phyloP scores from a whole-genome alignment of 2,888 invertebrate genomes.

The Tinea trinotella region DNA sequence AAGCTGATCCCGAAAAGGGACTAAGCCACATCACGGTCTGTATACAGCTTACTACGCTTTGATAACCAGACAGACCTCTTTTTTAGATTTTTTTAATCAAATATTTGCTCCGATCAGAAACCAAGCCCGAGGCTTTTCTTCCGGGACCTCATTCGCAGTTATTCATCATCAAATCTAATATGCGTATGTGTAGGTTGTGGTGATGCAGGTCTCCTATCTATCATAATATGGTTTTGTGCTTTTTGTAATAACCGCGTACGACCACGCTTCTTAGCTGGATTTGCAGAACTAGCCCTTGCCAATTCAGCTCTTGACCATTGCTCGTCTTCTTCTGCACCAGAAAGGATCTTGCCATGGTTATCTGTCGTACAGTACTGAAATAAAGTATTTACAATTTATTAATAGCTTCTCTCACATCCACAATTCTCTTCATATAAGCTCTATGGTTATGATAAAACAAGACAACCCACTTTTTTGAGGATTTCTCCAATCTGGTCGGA shows the following conservation, averaged over 20 bases:
- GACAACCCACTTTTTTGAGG: too few species aligned
- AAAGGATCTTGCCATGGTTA: slow-evolving; percentile 43
- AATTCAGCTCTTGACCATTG: slow-evolving; percentile 86
- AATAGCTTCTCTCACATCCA: too few species aligned
- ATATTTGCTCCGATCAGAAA: too few species aligned
- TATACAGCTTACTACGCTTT: too few species aligned
- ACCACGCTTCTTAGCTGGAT: not conserved
- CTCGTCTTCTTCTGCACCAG: slow-evolving; percentile 77
- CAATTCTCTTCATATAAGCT: too few species aligned
- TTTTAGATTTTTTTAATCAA: too few species aligned
- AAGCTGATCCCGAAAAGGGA: too few species aligned
- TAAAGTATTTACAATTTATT: not conserved
- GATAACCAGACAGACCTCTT: too few species aligned
- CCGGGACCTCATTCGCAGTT: too few species aligned
- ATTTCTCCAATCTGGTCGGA: slow-evolving; percentile 19
- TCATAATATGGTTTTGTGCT: slow-evolving; percentile 19
- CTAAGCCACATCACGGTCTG: too few species aligned
- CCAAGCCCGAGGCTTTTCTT: too few species aligned
- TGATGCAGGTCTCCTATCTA: slow-evolving; percentile 45
- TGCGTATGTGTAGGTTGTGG: slow-evolving; percentile 80
- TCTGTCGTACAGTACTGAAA: slow-evolving; percentile 45
- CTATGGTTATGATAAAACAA: too few species aligned
- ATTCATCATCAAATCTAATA: slow-evolving; percentile 77
- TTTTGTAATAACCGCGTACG: not conserved
- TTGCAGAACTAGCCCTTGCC: slow-evolving; percentile 21